Conservation (phyloP, 1,140 invertebrate species). For the Drosophila gunungcola region DNA sequence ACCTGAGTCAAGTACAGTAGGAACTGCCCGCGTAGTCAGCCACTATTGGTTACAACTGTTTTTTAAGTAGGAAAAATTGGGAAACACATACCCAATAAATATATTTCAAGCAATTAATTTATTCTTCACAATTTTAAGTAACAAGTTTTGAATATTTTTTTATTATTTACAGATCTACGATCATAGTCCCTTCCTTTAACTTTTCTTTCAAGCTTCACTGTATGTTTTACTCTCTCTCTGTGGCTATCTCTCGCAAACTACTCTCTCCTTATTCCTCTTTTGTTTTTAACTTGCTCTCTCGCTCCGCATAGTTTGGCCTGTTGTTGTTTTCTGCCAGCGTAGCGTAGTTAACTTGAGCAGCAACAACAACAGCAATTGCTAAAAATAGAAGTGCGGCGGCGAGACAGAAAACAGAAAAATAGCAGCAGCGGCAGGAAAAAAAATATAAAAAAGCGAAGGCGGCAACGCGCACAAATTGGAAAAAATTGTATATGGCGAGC, state of each 20-base stretch:
- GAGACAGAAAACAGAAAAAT: conserved; percentile 67
- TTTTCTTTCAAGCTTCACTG: conserved; percentile 4
- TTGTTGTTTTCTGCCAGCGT: conserved; percentile 68
- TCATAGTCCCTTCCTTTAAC: too few relatives aligned
- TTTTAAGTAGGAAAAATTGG: too few relatives aligned
- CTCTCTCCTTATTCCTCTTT: conserved; percentile 10
- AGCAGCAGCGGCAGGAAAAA: conserved; percentile 28
- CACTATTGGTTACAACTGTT: too few relatives aligned
- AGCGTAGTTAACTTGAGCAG: conserved; percentile 75
- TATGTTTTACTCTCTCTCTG: conserved; percentile 14
- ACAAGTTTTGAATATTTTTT: too few relatives aligned
- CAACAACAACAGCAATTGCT: conserved; percentile 66
- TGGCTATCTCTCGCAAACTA: conserved; percentile 14
- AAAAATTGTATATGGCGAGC: conserved; percentile 58
- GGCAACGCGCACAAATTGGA: conserved; percentile 57
- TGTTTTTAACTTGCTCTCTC: conserved; percentile 20
- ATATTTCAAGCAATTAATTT: too few relatives aligned
- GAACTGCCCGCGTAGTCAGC: too few relatives aligned
- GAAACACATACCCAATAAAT: too few relatives aligned
- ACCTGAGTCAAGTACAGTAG: conserved; percentile 52
- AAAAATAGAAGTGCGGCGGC: conserved; percentile 77
- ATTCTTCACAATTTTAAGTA: too few relatives aligned
- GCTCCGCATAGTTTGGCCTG: conserved; percentile 64
- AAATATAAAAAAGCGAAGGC: conserved; percentile 41
- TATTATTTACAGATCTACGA: too few relatives aligned